Evolutionary conservation across 2,888 invertebrate genomes (phyloP), one percentile per base, ranked within the genome.

Genomic region (Acronicta aceris): DNA sequence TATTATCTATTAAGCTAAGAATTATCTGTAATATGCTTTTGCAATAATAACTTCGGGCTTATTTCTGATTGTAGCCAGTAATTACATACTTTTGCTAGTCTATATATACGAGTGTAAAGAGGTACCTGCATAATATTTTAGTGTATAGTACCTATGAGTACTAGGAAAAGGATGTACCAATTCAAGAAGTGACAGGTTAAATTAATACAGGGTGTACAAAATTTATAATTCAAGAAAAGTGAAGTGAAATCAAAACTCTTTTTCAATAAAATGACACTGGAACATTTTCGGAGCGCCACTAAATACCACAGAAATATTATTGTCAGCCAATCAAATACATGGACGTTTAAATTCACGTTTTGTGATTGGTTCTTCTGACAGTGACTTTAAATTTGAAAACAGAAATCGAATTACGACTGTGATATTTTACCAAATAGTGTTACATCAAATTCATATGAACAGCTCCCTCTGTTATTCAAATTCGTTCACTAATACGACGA

Each of bases 311-410:
- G 66, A 21, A 65, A 61, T 59, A 71, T 69, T 33, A 70, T 71
- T 25, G 51, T 67, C 12, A 71, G 73, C 50, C 74, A 74, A 43
- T 72, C 71, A 0, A 60, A 63, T 21, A 54, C 74, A 47, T 77
- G 79, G 77, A 79, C 79, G 79, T 79, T 77, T 43, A 67, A 65
- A 49, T 61, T 59, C 45, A 57, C 71, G 16, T 70, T 71, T 42
- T 71, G 67, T 33, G 58, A 69, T 15, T 77, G 79, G 79, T 71
- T 72, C 48, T 76, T 79, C 60, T 79, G 79, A 79, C 79, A 79
- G 74, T 71, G 58, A 59, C 66, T 59, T 27, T 21, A 25, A 64
- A 47, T 16, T 30, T 21, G 13, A 49, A 41, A 25, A 15, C 0
- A 61, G 36, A 47, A 8, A 2, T 2, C 8, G 3, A 15, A 13